Conservation (phyloP, 2,113 vertebrate species). For the Gallinago paraguaiae region DNA sequence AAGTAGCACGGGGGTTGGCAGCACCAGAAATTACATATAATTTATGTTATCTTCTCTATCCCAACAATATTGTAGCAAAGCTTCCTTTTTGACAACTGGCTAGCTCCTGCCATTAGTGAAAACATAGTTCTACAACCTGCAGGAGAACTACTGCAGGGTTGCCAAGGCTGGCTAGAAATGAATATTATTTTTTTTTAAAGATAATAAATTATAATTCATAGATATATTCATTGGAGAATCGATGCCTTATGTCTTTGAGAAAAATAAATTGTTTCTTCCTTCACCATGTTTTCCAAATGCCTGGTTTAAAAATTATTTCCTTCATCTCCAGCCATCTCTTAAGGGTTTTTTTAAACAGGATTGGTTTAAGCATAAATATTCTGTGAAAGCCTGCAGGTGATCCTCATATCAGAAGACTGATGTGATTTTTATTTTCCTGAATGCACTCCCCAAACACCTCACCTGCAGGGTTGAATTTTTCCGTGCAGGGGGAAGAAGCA, state of each 20-base stretch:
- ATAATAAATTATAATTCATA: conserved; percentile 13
- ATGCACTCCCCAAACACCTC: not conserved
- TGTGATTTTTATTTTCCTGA: conserved; percentile 27
- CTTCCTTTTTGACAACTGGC: not conserved
- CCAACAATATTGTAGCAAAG: not conserved
- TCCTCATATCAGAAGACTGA: not conserved
- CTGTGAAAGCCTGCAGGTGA: conserved; percentile 22
- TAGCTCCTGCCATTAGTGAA: not conserved
- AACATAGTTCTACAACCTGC: not conserved
- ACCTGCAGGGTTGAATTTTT: not conserved
- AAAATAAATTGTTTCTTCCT: not conserved
- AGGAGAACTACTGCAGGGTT: not conserved
- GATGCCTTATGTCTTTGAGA: not conserved
- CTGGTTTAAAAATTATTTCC: not conserved
- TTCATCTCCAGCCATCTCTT: not conserved
- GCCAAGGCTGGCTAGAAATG: not conserved
- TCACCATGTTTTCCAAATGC: not conserved
- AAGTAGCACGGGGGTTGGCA: not conserved
- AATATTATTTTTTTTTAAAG: not conserved
- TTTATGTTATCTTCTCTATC: not conserved
- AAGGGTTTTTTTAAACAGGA: conserved; percentile 15
- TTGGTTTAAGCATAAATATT: conserved; percentile 8
- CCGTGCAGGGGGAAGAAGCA: not conserved
- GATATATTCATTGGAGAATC: not conserved
- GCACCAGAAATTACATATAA: not conserved